Evolutionary conservation across 2,113 vertebrate species (phyloP), one percentile per base, ranked within the genome.

Genomic region (Trachemys scripta): DNA sequence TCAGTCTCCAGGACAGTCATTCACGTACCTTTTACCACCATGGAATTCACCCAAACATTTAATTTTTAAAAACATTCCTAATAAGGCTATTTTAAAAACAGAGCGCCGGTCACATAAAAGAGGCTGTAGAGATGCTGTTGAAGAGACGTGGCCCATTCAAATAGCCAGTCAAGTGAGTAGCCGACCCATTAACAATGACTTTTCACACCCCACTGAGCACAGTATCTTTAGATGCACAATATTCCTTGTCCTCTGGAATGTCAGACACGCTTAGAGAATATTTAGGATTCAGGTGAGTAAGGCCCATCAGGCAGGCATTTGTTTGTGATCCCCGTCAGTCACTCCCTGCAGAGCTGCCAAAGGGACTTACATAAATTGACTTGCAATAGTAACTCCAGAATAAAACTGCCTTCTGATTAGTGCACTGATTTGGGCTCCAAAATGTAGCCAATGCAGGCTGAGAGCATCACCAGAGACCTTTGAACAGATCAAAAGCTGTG

Each of bases 121-220:
- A 84, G 13, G 10, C 13, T 85, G 85, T 53, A 3, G 1, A 3
- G 62, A 45, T 29, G n/a, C 31, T 92, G 20, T 51, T 65, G 72
- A 93, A 96, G 69, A 51, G 79, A 86, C 54, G 75, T 42, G 62
- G 53, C 53, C 54, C 88, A 83, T 93, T 95, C 62, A 83, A 69
- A 90, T 76, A 13, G 5, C 22, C 81, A 79, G 90, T 62, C 51
- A 16, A 96, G 88, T 54, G 87, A 92, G 90, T 50, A 92, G 45
- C 90, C 95, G 80, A 97, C 96, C 91, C 84, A 87, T 95, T 91
- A 90, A 81, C 62, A 94, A 54, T 85, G 79, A 79, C 56, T 97
- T 97, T 2, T 27, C 88, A 94, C 72, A 85, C 2, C 16, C 31
- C 13, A 19, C 84, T 89, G 83, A 91, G 87, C 89, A 94, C 88